A percentile compares a stretch with the other conserved stretches of the same genome.
phyloP scores from a whole-genome alignment of 2,888 invertebrate species.

The Drosophila cracens region DNA sequence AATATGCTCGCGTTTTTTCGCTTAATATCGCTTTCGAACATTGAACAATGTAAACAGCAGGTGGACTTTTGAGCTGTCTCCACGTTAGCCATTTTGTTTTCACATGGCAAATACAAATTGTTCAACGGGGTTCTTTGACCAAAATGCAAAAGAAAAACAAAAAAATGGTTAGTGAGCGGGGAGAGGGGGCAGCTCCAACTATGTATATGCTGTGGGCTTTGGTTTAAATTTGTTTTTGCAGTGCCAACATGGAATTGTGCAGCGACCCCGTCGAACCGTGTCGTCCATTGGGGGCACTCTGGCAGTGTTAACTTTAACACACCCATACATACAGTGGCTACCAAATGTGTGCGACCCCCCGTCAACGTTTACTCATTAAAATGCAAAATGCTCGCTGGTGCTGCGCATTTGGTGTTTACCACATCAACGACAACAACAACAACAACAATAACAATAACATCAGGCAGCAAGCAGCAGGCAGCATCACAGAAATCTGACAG shows the following conservation, averaged over 20 bases:
- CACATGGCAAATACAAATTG: conserved; percentile 75
- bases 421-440: conserved; percentile 16
- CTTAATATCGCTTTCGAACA: conserved; percentile 27
- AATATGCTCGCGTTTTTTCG: conserved; percentile 7
- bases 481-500: conserved; percentile 32
- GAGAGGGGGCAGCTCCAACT: too few species aligned
- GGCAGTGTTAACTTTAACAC: conserved; percentile 49
- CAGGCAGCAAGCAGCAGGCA: not conserved
- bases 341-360: conserved; percentile 3
- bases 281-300: conserved; percentile 30
- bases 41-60: conserved; percentile 76
- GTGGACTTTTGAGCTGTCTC: conserved; percentile 46
- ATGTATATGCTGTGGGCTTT: conserved; percentile 27
- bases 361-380: conserved; percentile 74
- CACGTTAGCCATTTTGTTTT: conserved; percentile 71
- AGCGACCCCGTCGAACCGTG: not conserved
- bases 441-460: not conserved
- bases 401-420: conserved; percentile 49
- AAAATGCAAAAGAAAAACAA: not conserved
- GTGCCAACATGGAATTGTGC: conserved; percentile 40
- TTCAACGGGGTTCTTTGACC: conserved; percentile 31
- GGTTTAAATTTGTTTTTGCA: conserved; percentile 56
- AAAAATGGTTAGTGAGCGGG: conserved; percentile 1
- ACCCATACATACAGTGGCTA: conserved; percentile 4
- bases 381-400: conserved; percentile 71